Percentiles rank a stretch among this genome's conserved stretches.
These are phyloP conservation scores for Zosterops japonicus DNA, from an alignment of 2,113 vertebrate species.

Conservation along the genomic window DNA sequence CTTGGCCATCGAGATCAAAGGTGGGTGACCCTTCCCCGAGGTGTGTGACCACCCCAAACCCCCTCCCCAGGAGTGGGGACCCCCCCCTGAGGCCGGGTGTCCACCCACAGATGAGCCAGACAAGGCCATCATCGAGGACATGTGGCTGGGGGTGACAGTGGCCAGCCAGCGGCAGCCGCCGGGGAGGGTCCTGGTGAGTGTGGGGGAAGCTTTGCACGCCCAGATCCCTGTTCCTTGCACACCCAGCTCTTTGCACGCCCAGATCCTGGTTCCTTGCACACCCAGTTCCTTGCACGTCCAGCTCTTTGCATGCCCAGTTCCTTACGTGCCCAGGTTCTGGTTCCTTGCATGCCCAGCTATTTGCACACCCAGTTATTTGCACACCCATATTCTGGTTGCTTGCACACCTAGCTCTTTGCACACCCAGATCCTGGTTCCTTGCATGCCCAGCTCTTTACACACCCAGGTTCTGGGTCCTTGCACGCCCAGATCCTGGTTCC, in stretches of 20 bases:
- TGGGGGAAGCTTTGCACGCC: rapidly evolving
- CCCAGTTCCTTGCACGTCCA: neutral
- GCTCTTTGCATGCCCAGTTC: too few relatives aligned
- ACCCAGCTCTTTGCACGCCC: neutral
- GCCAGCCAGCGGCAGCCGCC: constrained; percentile 81
- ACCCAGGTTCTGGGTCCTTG: neutral
- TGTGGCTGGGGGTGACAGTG: constrained; percentile 96
- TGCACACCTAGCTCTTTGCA: too few relatives aligned
- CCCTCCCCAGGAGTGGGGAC: neutral
- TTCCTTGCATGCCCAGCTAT: too few relatives aligned
- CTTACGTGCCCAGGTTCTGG: neutral
- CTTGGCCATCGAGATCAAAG: constrained; percentile 80
- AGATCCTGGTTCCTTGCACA: rapidly evolving
- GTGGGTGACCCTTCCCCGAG: constrained; percentile 66
- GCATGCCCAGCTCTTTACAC: neutral
- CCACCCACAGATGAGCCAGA: constrained; percentile 65
- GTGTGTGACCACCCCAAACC: neutral
- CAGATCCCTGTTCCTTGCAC: neutral
- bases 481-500: too few relatives aligned
- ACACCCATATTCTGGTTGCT: too few relatives aligned
- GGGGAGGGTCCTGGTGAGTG: constrained; percentile 86
- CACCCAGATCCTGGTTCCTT: too few relatives aligned
- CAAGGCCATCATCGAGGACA: constrained; percentile 87
- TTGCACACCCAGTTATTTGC: too few relatives aligned
- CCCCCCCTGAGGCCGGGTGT: neutral